A percentile compares a stretch with the other conserved stretches of the same genome.
These are phyloP conservation scores for Zosterops pallidus DNA, from an alignment of 2,113 vertebrate genomes.

Conservation along the genomic window DNA sequence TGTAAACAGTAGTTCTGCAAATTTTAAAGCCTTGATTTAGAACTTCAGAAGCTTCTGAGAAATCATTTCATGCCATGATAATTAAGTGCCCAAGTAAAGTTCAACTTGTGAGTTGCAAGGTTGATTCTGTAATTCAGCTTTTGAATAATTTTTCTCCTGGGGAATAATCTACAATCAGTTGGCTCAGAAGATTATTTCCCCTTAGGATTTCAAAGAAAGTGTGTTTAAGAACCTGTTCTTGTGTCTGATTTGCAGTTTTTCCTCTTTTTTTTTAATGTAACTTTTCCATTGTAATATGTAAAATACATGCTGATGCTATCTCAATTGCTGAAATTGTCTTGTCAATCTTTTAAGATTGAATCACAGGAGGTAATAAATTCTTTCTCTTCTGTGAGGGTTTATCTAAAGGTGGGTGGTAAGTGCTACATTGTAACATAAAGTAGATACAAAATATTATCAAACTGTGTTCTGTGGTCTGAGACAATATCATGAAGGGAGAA, in stretches of 20 bases:
- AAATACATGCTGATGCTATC: background rate
- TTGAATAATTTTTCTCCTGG: background rate
- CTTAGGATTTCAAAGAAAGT: background rate
- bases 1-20: background rate
- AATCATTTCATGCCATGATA: background rate
- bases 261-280: background rate
- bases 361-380: background rate
- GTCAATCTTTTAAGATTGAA: background rate
- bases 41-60: background rate
- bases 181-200: background rate
- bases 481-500: too few relatives aligned
- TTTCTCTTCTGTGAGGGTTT: background rate
- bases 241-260: background rate
- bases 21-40: background rate
- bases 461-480: too few relatives aligned
- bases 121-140: background rate
- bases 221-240: background rate
- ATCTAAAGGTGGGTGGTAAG: background rate
- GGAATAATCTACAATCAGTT: background rate
- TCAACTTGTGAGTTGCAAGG: background rate
- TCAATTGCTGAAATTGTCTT: background rate
- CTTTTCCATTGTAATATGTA: background rate
- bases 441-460: background rate
- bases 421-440: background rate
- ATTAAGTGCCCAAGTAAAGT: background rate